A percentile compares a stretch with the other conserved stretches of the same genome.
Evolutionary conservation across 2,113 vertebrate genomes (phyloP).

Genomic region (Macrotis lagotis): DNA sequence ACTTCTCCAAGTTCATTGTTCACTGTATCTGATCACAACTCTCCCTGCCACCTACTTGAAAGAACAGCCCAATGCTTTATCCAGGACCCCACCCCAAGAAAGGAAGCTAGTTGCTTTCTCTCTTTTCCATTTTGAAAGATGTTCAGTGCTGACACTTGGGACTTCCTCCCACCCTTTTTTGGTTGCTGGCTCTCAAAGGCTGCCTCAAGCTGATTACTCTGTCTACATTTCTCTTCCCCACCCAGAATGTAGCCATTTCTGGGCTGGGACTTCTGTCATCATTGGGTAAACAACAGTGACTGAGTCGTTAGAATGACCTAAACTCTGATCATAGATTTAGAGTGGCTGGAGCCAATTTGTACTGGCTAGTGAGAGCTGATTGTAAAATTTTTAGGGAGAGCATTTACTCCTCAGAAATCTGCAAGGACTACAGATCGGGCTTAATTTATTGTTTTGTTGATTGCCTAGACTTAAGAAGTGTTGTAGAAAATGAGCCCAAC

Average conservation of each 20-base stretch:
- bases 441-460: background rate
- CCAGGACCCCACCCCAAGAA: background rate
- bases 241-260: background rate
- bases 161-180: background rate
- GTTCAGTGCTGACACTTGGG: background rate
- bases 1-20: background rate
- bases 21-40: background rate
- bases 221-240: constrained; percentile 1
- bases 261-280: background rate
- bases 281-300: background rate
- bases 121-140: background rate
- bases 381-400: background rate
- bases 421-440: background rate
- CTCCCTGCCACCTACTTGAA: background rate
- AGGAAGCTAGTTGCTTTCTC: background rate
- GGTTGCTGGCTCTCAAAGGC: background rate
- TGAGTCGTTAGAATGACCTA: background rate
- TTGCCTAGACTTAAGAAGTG: background rate
- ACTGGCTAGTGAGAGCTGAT: background rate
- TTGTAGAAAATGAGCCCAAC: background rate
- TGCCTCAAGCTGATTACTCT: background rate
- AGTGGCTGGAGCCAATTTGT: background rate
- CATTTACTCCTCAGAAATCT: background rate
- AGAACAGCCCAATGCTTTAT: background rate
- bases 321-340: constrained; percentile 2